Percentiles rank a stretch among this genome's conserved stretches.
Evolutionary conservation across 2,113 vertebrate species (phyloP).

Genomic region (Chamaetylas fuelleborni): DNA sequence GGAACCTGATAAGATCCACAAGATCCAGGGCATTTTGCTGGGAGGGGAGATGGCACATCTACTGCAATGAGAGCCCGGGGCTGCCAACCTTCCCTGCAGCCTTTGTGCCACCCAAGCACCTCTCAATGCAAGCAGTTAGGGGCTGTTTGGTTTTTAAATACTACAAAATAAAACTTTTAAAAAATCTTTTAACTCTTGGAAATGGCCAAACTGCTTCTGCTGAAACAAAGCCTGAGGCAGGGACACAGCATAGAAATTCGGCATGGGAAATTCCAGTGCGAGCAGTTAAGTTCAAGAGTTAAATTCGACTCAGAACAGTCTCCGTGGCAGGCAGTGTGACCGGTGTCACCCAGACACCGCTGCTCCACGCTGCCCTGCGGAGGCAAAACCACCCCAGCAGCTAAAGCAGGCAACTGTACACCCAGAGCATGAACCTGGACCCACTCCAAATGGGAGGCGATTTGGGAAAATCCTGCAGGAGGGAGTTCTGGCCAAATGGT

Average conservation of each 20-base stretch:
- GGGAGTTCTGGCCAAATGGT: background rate
- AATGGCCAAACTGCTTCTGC: background rate
- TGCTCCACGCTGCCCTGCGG: fast-evolving
- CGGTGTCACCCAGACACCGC: fast-evolving
- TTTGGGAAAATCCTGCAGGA: background rate
- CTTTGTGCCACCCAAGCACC: background rate
- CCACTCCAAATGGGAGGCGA: background rate
- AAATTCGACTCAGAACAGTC: background rate
- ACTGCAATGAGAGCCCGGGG: background rate
- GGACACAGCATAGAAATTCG: background rate
- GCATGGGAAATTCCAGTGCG: background rate
- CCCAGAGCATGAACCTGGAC: background rate
- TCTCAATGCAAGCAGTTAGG: background rate
- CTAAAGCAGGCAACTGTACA: background rate
- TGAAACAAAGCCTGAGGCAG: background rate
- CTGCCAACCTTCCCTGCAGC: background rate
- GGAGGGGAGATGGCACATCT: background rate
- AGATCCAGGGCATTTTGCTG: background rate
- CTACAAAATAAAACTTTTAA: background rate
- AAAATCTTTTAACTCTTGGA: background rate
- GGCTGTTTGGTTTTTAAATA: background rate
- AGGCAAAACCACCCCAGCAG: background rate
- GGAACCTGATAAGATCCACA: background rate
- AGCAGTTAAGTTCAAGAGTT: background rate
- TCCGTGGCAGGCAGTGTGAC: background rate